Base-by-base conservation (phyloP, 30 jellyfish, hydroid and myxozoan genomes). In the Cassiopea andromeda region DNA sequence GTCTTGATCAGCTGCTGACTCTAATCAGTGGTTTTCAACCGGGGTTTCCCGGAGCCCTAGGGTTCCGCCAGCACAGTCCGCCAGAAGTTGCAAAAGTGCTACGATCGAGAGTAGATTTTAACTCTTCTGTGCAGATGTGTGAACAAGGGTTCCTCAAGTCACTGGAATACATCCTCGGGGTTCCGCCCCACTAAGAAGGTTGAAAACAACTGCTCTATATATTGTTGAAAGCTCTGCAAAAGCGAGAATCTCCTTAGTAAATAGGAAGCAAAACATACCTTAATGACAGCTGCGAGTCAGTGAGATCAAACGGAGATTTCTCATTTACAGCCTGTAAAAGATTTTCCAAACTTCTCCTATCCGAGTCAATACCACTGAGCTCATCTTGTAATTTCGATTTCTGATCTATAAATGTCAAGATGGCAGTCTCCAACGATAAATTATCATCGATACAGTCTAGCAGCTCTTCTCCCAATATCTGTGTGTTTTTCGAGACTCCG, bases 391-490 rank as follows among this genome's bases (percentile, higher is more conserved):
- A 80, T 38, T 87, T 76, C 73, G 95, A 76, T 76, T 85, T 92
- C 87, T 96, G 98, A 59, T 96, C 98, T 73, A 96, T 85, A 67
- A 96, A 96, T 12, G 96, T 96, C 84, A 96, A 75, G 27, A 96
- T 96, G 58, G 99, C 99, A 38, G 99, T 87, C 83, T 96, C 98
- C 54, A 96, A 70, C 10, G 99, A 92, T 89, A 96, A 75, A 70
- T 96, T 96, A 75, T 96, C 99, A 4, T 85, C 95, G 15, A 96
- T 96, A 71, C 99, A 96, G 82, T 96, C 99, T 48, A 96, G 92
- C 85, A 96, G 69, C 64, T 96, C 99, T 17, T 92, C 96, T 1
- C 99, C 99, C 5, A 96, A 93, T 69, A 89, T 27, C 69, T 96
- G 98, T 7, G 97, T 84, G 87, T 93, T 93, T 47, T 85, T 88